Base-by-base conservation (phyloP, 2,888 invertebrate genomes). In the Holacanthella duospinosa region DNA sequence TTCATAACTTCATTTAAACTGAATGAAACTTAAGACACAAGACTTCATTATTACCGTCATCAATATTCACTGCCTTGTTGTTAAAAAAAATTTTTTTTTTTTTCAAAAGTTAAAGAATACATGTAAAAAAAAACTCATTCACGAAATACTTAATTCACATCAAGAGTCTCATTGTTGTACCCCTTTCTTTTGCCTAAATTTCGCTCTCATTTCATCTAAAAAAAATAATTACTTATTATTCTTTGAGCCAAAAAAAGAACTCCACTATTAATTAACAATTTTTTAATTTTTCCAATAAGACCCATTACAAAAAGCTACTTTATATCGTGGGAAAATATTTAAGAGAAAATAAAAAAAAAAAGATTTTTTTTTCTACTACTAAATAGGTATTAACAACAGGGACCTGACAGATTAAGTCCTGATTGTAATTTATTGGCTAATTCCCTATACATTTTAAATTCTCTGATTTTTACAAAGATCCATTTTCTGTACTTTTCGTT, bases 401-500 rank as follows among this genome's bases (percentile, higher is more conserved):
- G 59, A 56, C 59, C 61, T 55, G 61, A 62, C 62, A 65, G 64
- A 65, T 65, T 62, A 65, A 21, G 48, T 55, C 60, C 63, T 65
- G 63, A 65, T 65, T 65, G 65, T 63, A 65, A 65, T 63, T 65
- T 65, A 65, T 65, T 62, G 63, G 60, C 57, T 29, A 60, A 57
- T 64, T 59, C 61, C 36, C 36, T 36, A 36, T 36, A 36, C 36
- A n/a, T 36, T 36, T 36, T 9, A 16, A 36, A 36, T 36, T 36
- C 36, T 36, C 16, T 36, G 36, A 48, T 9, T 48, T 21, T 48
- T 21, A 4, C n/a, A 48, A 21, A n/a, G 21, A 6, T 6, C 36
- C 36, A 16, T 36, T 9, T 16, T 16, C 9, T 36, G 9, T 36
- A 9, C 9, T 36, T 36, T 16, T 36, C 16, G 36, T 36, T 36